Conservation (phyloP, 2,797 vertebrate genomes). For the Mus minutoides region DNA sequence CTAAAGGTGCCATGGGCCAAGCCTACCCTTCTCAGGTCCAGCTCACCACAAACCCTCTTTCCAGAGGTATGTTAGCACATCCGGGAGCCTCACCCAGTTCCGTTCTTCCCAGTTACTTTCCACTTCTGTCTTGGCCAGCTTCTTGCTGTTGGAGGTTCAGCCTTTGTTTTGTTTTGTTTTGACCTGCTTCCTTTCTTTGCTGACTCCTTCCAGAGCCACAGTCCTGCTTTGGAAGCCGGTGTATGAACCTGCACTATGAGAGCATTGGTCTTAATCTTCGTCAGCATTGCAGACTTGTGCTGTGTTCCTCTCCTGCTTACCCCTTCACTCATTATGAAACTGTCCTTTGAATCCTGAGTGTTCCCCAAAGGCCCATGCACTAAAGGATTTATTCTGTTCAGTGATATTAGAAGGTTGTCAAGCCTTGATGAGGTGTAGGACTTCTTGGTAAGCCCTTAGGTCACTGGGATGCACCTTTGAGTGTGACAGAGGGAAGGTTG, state of each 20-base stretch:
- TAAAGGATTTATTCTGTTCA: background rate
- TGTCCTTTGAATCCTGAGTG: background rate
- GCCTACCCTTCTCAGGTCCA: background rate
- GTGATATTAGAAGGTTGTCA: background rate
- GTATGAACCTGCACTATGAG: background rate
- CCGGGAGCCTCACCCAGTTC: rapidly evolving
- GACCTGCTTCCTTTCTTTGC: background rate
- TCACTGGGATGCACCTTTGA: background rate
- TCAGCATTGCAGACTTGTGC: background rate
- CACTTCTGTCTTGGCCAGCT: background rate
- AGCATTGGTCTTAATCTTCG: background rate
- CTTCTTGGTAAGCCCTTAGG: background rate
- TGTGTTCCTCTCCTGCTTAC: background rate
- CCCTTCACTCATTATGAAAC: background rate
- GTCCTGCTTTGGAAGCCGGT: background rate
- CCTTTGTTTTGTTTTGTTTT: background rate
- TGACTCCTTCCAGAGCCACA: background rate
- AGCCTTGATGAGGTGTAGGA: background rate
- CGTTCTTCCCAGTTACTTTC: background rate
- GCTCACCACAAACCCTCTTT: background rate
- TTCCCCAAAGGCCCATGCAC: too few relatives aligned
- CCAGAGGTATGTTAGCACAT: background rate
- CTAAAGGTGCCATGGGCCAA: background rate
- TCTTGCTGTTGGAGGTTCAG: background rate
- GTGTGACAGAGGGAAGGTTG: background rate